Evolutionary conservation across 2,797 vertebrate genomes (phyloP), one percentile per base, ranked within the genome.

Genomic region (Podarcis lilfordi): DNA sequence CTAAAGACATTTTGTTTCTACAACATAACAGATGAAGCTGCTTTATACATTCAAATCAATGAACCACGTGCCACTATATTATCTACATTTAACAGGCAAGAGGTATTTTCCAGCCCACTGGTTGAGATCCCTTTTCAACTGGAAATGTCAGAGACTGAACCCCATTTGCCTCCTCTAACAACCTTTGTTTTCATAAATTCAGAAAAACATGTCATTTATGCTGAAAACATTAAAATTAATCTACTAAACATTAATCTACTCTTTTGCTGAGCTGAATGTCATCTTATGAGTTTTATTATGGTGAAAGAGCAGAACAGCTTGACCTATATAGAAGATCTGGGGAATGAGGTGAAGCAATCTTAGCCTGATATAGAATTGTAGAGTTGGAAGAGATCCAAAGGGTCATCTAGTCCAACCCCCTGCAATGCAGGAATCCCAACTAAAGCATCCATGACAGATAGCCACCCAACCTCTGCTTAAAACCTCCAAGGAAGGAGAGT

Each of bases 1-100:
- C 1, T 11, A 21, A 2, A 86, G 43, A 5, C 0, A 0, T 35
- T 75, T 35, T 50, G 29, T 84, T 66, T 61, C 68, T 68, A 35
- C 15, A 75, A 21, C 2, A 27, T 21, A 19, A 68, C 2, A 3
- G 40, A 10, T 35, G 61, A 66, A 76, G 23, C 11, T 15, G 27
- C 6, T n/a, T 23, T 13, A n/a, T 61, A 3, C 2, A n/a, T 23
- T 72, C 50, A 80, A 23, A 7, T 29, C 29, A 32, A 5, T 66
- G 37, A 10, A 13, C 21, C 5, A 86, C 29, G 15, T n/a, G 2
- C 10, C 3, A 72, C 5, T 37, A 29, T n/a, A 43, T 80, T 37
- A 40, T 71, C n/a, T 59, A 8, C 27, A 32, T 68, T 4, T 45
- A 40, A 32, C 37, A 3, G n/a, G 17, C 55, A 64, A 11, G 27